phyloP scores from a whole-genome alignment of 2,797 vertebrate species.

The Molossus molossus region DNA sequence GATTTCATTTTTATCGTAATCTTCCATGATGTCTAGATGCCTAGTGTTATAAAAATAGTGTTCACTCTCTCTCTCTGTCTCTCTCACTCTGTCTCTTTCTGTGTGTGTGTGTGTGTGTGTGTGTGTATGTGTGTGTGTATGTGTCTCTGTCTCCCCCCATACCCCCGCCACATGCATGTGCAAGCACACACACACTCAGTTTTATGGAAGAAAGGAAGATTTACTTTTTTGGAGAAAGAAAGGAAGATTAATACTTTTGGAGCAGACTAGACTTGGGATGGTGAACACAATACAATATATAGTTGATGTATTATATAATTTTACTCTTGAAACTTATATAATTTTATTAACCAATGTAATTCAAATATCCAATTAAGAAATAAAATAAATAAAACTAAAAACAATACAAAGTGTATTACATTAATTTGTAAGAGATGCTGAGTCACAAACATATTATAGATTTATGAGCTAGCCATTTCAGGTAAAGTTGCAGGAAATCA shows the following conservation, averaged over 20 bases:
- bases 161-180: background rate
- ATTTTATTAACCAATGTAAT: background rate
- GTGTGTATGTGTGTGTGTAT: too few species aligned
- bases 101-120: too few species aligned
- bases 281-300: background rate
- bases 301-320: background rate
- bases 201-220: background rate
- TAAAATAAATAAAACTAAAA: background rate
- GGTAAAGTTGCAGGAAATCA: background rate
- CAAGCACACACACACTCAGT: background rate
- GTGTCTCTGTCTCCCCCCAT: background rate
- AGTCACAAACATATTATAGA: conserved; percentile 15
- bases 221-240: conserved; percentile 1
- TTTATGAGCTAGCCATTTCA: background rate
- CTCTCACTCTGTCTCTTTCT: background rate
- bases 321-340: background rate
- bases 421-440: conserved; percentile 33
- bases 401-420: background rate
- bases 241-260: background rate
- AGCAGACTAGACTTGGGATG: background rate
- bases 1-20: background rate
- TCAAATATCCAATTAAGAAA: background rate
- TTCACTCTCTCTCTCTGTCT: background rate
- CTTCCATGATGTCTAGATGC: background rate
- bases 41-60: background rate